Conservation (phyloP, 30 jellyfish, hydroid and myxozoan species). For the Hydractinia symbiolongicarpus region DNA sequence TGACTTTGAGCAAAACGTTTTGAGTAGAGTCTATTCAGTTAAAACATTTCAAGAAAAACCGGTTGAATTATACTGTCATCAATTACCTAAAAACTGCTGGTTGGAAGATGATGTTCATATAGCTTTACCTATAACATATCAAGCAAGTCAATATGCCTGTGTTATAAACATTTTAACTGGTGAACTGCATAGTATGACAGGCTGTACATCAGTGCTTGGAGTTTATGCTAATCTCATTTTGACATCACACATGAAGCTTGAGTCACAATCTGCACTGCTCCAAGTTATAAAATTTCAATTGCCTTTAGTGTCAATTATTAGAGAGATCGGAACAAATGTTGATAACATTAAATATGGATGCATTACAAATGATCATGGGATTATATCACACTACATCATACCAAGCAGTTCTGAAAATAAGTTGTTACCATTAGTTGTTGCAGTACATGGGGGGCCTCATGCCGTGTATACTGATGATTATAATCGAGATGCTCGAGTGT, state of each 20-base stretch:
- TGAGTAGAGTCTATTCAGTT: not conserved
- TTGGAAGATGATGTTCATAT: constrained; percentile 8
- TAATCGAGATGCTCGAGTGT: constrained; percentile 26
- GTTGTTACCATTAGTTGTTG: constrained; percentile 36
- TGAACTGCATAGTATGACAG: not conserved
- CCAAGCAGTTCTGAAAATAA: not conserved
- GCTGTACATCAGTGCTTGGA: constrained; percentile 10
- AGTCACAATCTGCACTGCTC: constrained; percentile 19
- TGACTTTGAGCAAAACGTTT: not conserved
- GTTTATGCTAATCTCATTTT: constrained; percentile 14
- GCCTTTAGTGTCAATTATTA: not conserved
- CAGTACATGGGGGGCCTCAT: constrained; percentile 67
- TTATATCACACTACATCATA: constrained; percentile 5
- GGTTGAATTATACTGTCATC: constrained; percentile 24
- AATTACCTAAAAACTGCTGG: constrained; percentile 41
- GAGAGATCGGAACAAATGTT: not conserved
- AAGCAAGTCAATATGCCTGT: constrained; percentile 13
- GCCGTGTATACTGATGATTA: constrained; percentile 12
- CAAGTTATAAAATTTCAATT: constrained; percentile 13
- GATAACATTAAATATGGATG: not conserved
- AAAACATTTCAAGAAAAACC: constrained; percentile 18
- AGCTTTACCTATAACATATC: not conserved
- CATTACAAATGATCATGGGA: constrained; percentile 14
- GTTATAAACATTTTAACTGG: constrained; percentile 19
- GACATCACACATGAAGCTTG: constrained; percentile 1